Percentiles rank a stretch among this genome's conserved stretches.
Evolutionary conservation across 2,888 invertebrate genomes (phyloP).

Genomic region (Athalia circularis): DNA sequence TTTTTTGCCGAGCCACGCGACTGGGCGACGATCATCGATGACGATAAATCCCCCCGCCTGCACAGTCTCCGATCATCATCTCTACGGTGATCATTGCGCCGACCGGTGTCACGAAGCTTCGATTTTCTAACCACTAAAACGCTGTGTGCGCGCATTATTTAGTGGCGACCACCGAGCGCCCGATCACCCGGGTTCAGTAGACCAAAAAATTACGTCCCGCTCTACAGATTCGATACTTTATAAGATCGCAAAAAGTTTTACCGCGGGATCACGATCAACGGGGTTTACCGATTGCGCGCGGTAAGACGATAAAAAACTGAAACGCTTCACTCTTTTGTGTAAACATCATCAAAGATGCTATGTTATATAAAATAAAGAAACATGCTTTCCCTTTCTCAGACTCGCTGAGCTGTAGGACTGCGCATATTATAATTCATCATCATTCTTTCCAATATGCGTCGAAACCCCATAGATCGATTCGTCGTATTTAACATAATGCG

Average conservation of each 20-base stretch:
- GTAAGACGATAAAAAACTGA: neutral
- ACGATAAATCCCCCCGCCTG: too few species aligned
- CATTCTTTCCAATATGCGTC: too few species aligned
- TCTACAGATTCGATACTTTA: constrained; percentile 27
- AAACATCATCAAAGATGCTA: constrained; percentile 1
- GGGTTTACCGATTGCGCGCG: constrained; percentile 48
- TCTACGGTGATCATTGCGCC: too few species aligned
- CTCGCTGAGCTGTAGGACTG: too few species aligned
- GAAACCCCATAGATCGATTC: neutral
- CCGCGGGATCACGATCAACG: constrained; percentile 47
- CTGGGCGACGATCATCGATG: constrained; percentile 17
- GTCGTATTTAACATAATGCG: neutral
- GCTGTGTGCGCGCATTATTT: neutral
- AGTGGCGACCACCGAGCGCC: constrained; percentile 38
- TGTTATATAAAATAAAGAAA: too few species aligned
- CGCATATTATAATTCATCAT: too few species aligned
- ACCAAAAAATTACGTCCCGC: constrained; percentile 48
- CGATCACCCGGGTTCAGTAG: constrained; percentile 35
- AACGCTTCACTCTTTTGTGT: constrained; percentile 38
- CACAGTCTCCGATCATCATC: too few species aligned
- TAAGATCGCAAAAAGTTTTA: constrained; percentile 3
- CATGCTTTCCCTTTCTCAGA: too few species aligned
- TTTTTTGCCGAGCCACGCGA: constrained; percentile 46
- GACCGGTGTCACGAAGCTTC: constrained; percentile 6
- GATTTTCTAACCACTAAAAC: too few species aligned